Evolutionary conservation across 2,888 invertebrate genomes (phyloP).

Genomic region (Agriopis marginaria): DNA sequence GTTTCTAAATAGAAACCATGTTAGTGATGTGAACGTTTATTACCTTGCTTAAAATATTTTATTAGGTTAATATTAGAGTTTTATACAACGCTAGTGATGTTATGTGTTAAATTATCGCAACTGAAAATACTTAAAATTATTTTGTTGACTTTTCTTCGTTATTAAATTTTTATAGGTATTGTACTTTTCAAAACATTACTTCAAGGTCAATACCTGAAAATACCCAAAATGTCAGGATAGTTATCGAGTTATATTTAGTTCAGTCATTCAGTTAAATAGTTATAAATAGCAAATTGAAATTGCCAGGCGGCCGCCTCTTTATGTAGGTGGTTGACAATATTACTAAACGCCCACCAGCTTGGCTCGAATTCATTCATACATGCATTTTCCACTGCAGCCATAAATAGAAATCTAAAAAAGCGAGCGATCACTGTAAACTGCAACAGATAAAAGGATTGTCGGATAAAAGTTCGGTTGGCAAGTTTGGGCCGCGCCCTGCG

Average conservation of each 20-base stretch:
- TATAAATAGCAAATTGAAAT: slow-evolving; percentile 12
- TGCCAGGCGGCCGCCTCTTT: neutral
- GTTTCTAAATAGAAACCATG: neutral
- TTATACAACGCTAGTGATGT: no score
- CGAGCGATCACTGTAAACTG: slow-evolving; percentile 43
- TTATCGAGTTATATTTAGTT: neutral
- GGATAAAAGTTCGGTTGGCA: slow-evolving; percentile 62
- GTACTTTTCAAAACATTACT: no score
- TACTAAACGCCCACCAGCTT: slow-evolving; percentile 6
- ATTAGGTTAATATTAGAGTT: neutral
- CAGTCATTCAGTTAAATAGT: neutral
- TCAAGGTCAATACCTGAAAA: no score
- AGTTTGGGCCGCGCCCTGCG: slow-evolving; percentile 71
- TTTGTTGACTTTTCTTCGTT: no score
- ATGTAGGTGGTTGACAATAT: slow-evolving; percentile 10
- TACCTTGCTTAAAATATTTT: neutral
- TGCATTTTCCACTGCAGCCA: slow-evolving; percentile 38
- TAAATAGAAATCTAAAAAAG: slow-evolving; percentile 46
- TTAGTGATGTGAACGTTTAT: neutral
- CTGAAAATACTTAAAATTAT: no score
- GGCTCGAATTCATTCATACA: slow-evolving; percentile 7
- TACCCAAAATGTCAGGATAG: neutral
- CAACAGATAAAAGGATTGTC: slow-evolving; percentile 59
- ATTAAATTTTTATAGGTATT: neutral
- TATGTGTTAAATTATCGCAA: no score